These are phyloP conservation scores for Porites cylindrica DNA, from an alignment of 92 coral and sea anemone genomes.

Conservation along the genomic window DNA sequence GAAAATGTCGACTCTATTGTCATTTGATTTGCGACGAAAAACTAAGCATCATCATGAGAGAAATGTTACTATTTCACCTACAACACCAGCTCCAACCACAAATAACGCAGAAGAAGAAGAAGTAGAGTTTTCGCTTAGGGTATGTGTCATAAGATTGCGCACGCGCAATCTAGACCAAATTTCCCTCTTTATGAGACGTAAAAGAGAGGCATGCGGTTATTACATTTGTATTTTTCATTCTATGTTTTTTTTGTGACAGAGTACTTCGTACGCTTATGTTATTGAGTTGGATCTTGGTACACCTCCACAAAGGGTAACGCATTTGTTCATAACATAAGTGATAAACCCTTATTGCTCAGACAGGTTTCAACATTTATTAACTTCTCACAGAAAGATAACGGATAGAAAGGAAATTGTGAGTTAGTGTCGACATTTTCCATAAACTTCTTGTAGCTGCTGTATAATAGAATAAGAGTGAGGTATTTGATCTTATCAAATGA, in stretches of 20 bases:
- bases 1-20: conserved; percentile 67
- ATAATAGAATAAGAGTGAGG: too few relatives aligned
- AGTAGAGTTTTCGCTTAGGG: conserved; percentile 88
- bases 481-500: too few relatives aligned
- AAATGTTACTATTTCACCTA: conserved; percentile 31
- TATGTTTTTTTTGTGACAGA: conserved; percentile 49
- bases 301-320: conserved; percentile 90
- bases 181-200: background rate
- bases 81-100: conserved; percentile 28
- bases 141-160: conserved; percentile 15
- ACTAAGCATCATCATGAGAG: conserved; percentile 79
- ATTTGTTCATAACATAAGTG: background rate
- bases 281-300: conserved; percentile 87
- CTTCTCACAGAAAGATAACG: background rate
- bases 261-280: conserved; percentile 97
- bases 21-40: conserved; percentile 81
- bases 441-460: too few relatives aligned
- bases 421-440: too few relatives aligned
- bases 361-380: background rate
- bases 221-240: background rate
- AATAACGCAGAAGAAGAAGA: conserved; percentile 69
- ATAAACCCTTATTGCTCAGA: background rate
- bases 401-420: background rate
- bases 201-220: background rate
- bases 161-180: background rate